Evolutionary conservation across 2,888 invertebrate species (phyloP).

Genomic region (Synergus umbraculus): DNA sequence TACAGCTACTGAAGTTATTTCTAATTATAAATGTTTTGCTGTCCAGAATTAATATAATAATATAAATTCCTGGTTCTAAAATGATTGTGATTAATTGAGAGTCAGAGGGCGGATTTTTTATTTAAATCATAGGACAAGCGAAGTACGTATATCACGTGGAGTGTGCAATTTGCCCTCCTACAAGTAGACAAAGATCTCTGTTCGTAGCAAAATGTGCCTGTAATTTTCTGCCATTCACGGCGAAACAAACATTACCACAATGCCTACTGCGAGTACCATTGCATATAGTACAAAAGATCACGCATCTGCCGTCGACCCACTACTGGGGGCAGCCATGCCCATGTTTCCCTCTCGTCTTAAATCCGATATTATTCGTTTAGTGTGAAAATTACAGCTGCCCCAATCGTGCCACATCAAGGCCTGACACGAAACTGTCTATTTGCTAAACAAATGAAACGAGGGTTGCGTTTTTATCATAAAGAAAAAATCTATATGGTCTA

Average conservation of each 20-base stretch:
- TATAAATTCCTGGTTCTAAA: too few species aligned
- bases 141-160: not conserved
- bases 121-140: not conserved
- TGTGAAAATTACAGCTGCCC: slow-evolving; percentile 33
- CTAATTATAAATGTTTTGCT: not conserved
- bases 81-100: not conserved
- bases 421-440: slow-evolving; percentile 19
- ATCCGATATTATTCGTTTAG: slow-evolving; percentile 36
- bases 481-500: not conserved
- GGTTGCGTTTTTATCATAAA: not conserved
- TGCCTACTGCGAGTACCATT: slow-evolving; percentile 46
- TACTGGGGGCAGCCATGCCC: slow-evolving; percentile 33
- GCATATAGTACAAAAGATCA: slow-evolving; percentile 53
- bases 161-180: slow-evolving; percentile 36
- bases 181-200: slow-evolving; percentile 16
- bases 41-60: not conserved
- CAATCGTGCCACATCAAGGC: slow-evolving; percentile 11
- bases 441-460: slow-evolving; percentile 15
- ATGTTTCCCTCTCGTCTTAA: slow-evolving; percentile 27
- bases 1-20: not conserved
- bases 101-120: not conserved
- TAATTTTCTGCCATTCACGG: slow-evolving; percentile 52
- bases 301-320: slow-evolving; percentile 51
- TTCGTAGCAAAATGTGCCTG: slow-evolving; percentile 44
- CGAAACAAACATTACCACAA: slow-evolving; percentile 55